Evolutionary conservation across 2,797 vertebrate species (phyloP), one percentile per base, ranked within the genome.

Genomic region (Telmatherina bonti): DNA sequence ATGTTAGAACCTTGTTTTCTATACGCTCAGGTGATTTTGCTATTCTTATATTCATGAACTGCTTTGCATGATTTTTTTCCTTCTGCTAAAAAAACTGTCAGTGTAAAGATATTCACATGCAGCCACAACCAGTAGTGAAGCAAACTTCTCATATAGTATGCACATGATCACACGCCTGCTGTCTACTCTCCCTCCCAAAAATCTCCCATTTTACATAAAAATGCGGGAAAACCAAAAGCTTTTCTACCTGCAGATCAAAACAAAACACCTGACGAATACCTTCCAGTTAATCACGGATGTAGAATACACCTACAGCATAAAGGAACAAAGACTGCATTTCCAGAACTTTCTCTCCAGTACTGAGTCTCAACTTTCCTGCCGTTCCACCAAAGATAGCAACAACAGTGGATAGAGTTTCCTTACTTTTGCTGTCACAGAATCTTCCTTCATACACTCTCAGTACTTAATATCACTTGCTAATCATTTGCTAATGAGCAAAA

Each of bases 41-140:
- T 74, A 35, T 70, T 86, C 63, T 80, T 53, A 83, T 77, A 76
- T 60, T 72, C 63, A 78, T 81, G 45, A 76, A 72, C 54, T 60
- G 61, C 45, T 78, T 78, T 72, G 35, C 57, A 52, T 69, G 52
- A 45, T 70, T 62, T 11, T 51, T 43, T 52, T 60, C 31, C 15
- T 54, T 35, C 59, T 62, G 26, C 24, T 31, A 41, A 22, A 67
- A 51, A 57, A 59, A 54, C 53, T 41, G 70, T 43, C 38, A 71
- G 30, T 62, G 38, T 22, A 67, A 69, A 51, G 1, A 72, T 56
- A 77, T 57, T 49, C 58, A 65, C 64, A 71, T 52, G 62, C 54
- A 58, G 41, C 43, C 70, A 57, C 45, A 84, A 65, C 31, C 51
- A 70, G 64, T 62, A 65, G 30, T 72, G 64, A 81, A 67, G 53